Evolutionary conservation across 2,888 invertebrate species (phyloP).

Genomic region (Cephus spinipes): DNA sequence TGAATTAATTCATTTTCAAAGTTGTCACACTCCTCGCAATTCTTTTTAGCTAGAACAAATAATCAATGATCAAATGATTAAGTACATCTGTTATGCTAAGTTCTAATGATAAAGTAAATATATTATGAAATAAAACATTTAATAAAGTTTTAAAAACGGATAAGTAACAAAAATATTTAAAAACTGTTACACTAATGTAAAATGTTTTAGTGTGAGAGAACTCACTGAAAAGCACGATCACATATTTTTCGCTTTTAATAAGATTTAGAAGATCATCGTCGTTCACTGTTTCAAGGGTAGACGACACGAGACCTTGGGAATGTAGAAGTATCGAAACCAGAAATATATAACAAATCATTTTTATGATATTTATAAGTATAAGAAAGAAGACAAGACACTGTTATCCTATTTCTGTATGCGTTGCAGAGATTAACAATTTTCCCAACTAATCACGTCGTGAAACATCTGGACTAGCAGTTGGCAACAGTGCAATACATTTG

Average conservation of each 20-base stretch:
- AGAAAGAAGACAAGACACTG: conserved; percentile 3
- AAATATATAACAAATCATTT: conserved; percentile 36
- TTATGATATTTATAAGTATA: conserved; percentile 18
- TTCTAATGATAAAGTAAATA: conserved; percentile 7
- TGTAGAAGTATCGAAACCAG: conserved; percentile 30
- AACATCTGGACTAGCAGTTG: no score
- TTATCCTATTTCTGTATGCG: background rate
- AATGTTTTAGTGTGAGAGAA: conserved; percentile 42
- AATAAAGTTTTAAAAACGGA: conserved; percentile 1
- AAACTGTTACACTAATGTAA: conserved; percentile 5
- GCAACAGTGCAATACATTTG: no score
- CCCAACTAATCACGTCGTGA: background rate
- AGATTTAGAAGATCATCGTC: conserved; percentile 85
- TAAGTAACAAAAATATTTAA: conserved; percentile 25
- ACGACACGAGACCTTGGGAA: background rate
- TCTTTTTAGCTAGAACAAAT: conserved; percentile 73
- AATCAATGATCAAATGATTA: conserved; percentile 29
- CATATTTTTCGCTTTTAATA: conserved; percentile 82
- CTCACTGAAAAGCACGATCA: conserved; percentile 86
- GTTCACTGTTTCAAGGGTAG: conserved; percentile 73
- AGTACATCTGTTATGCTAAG: background rate
- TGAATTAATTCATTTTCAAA: conserved; percentile 76
- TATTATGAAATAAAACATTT: background rate
- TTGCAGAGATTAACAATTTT: conserved; percentile 8
- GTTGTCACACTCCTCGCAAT: conserved; percentile 77